Evolutionary conservation across 92 coral and sea anemone species (phyloP).

Genomic region (Nematostella vectensis): DNA sequence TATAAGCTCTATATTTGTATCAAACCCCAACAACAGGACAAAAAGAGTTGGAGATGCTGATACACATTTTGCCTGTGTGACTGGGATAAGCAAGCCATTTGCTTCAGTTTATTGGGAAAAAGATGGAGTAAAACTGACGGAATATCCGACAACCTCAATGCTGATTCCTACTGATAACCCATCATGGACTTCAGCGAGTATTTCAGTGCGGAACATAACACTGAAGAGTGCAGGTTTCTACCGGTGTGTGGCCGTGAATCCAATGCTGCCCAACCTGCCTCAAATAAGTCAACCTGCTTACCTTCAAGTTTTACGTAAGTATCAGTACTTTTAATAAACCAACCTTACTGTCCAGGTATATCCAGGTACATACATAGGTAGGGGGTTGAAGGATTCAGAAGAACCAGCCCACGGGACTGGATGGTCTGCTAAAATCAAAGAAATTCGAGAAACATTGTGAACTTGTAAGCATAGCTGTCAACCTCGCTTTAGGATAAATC

Average conservation of each 20-base stretch:
- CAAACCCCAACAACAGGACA: slow-evolving; percentile 41
- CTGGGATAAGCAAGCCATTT: slow-evolving; percentile 62
- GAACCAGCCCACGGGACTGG: too few species aligned
- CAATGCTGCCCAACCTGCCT: slow-evolving; percentile 42
- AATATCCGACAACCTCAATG: slow-evolving; percentile 16
- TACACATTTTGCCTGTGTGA: slow-evolving; percentile 59
- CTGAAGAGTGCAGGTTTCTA: slow-evolving; percentile 75
- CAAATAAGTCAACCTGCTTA: slow-evolving; percentile 51
- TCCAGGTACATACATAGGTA: too few species aligned
- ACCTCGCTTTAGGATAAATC: too few species aligned
- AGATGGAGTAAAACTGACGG: slow-evolving; percentile 48
- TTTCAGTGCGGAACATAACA: slow-evolving; percentile 49
- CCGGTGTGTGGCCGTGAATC: slow-evolving; percentile 89
- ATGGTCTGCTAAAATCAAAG: too few species aligned
- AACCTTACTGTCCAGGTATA: too few species aligned
- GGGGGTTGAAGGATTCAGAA: too few species aligned
- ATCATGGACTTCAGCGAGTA: slow-evolving; percentile 63
- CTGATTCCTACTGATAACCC: slow-evolving; percentile 25
- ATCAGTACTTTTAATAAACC: neutral
- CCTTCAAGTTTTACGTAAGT: slow-evolving; percentile 82
- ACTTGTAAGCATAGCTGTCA: too few species aligned
- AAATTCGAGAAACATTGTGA: too few species aligned
- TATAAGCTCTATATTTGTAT: slow-evolving; percentile 37
- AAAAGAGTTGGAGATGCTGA: slow-evolving; percentile 55
- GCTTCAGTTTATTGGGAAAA: slow-evolving; percentile 82